Evolutionary conservation across 2,113 vertebrate genomes (phyloP), one percentile per base, ranked within the genome.

Genomic region (Etia nguti): DNA sequence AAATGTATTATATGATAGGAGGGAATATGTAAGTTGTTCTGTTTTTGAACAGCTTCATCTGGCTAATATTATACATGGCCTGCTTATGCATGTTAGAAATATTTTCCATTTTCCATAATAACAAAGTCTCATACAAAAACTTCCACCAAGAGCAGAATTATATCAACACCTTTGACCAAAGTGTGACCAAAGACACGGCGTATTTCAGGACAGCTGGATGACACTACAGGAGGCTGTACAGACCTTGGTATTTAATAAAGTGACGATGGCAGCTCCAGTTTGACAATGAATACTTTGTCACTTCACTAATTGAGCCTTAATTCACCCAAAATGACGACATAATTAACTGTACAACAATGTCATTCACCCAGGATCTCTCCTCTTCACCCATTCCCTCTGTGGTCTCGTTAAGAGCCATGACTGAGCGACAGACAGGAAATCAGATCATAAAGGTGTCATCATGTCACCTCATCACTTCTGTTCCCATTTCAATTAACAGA

Each of bases 401-500:
- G 86, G 80, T 87, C 83, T 91, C 11, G 57, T 92, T 91, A 91
- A 79, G 83, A 86, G 48, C 54, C 26, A 31, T 3, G 73, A 89
- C 48, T 77, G 82, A 91, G 94, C 91, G 91, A 91, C 73, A 94
- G 94, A 94, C 91, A 93, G 92, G 90, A 94, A 94, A 83, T 89
- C 54, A 36, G 91, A 83, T 90, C 29, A 46, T 41, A 73, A 85
- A 91, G 86, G 93, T 94, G 94, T 92, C 83, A 86, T 62, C 56
- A 48, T 92, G 68, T 86, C 92, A 95, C 92, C 90, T 92, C 86
- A 56, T 87, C 75, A 85, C 65, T n/a, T 89, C 86, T 80, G 65
- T 82, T 93, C 89, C 90, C 94, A 83, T 84, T 88, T 93, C 91
- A 95, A 94, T 95, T 95, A 95, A 91, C 94, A 92, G 93, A 90